Evolutionary conservation across 2,113 vertebrate species (phyloP).

Genomic region (Fulica atra): DNA sequence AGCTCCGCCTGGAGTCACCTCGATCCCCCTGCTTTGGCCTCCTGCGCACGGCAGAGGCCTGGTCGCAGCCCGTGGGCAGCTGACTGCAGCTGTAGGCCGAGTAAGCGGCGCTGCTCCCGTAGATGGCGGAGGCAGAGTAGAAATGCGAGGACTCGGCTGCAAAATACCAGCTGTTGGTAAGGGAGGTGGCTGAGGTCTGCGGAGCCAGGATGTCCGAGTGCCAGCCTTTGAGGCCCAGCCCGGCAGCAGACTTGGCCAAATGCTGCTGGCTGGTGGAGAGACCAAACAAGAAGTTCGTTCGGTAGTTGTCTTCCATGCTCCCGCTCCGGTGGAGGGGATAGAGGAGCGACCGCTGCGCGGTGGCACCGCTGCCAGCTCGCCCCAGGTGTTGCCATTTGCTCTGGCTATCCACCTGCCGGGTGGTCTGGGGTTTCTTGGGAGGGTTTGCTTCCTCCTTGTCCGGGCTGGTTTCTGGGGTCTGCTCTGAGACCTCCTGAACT

Average conservation of each 20-base stretch:
- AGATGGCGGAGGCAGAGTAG: slow-evolving; percentile 85
- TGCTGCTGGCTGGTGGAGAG: slow-evolving; percentile 91
- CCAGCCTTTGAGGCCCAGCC: slow-evolving; percentile 89
- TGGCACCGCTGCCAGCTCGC: neutral
- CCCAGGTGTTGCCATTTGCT: slow-evolving; percentile 56
- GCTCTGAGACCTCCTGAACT: slow-evolving; percentile 91
- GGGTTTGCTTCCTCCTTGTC: slow-evolving; percentile 78
- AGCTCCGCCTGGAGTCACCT: slow-evolving; percentile 89
- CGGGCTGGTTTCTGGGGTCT: slow-evolving; percentile 86
- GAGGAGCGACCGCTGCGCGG: slow-evolving; percentile 53
- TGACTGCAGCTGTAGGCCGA: slow-evolving; percentile 82
- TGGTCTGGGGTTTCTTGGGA: neutral
- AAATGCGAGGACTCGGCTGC: slow-evolving; percentile 84
- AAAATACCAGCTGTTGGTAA: slow-evolving; percentile 88
- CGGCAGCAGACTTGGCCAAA: slow-evolving; percentile 73
- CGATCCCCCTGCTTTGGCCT: slow-evolving; percentile 79
- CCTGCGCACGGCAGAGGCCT: slow-evolving; percentile 79
- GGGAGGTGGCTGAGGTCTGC: slow-evolving; percentile 75
- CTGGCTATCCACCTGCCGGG: slow-evolving; percentile 56
- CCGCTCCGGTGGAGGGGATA: slow-evolving; percentile 85
- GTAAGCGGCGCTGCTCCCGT: slow-evolving; percentile 64
- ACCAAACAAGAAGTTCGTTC: slow-evolving; percentile 82
- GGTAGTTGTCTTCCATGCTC: slow-evolving; percentile 85
- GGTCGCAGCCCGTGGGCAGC: slow-evolving; percentile 80
- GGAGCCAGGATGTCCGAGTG: slow-evolving; percentile 91